Base-by-base conservation (phyloP, 2,113 vertebrate species). In the Tragelaphus buxtoni region DNA sequence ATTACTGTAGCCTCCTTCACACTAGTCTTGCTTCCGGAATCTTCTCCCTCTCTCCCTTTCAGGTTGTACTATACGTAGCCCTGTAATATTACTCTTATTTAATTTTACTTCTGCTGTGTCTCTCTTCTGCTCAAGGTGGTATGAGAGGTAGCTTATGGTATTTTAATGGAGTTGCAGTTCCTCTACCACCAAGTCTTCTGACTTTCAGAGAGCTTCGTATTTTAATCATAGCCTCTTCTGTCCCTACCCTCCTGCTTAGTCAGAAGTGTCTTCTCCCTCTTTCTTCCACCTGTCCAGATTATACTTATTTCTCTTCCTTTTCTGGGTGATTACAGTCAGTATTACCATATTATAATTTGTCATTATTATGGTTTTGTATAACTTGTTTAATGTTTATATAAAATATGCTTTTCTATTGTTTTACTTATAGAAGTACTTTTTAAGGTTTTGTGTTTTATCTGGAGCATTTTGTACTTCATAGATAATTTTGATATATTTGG, bases 391-490 rank as follows among this genome's bases (percentile, higher is more conserved):
- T 63, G 8, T 95, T 89, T 76, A 5, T 39, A 17, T 88, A 12
- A 7, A 53, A 2, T 74, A 42, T 85, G 10, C 55, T 96, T 92
- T 90, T n/a, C 47, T 7, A 5, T 51, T 12, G 53, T 93, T 94
- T 95, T 88, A 58, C 39, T 94, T 88, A 22, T 47, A 53, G 13
- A 88, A 93, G 53, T 93, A 9, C 18, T 28, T 88, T 96, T 55
- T 58, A 65, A 17, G 80, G 79, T 61, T 85, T 91, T 85, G n/a
- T 91, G 20, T 88, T 95, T 93, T 82, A 61, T 56, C n/a, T 95
- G 47, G 30, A 49, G 4, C 51, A 42, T 88, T 82, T 95, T 72
- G 51, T 96, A 32, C 2, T 93, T 91, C 89, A 89, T 24, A 12
- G 93, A 4, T n/a, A 94, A 9, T 77, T 94, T 49, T 85, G 81